These are phyloP conservation scores for Channa maculata DNA, from an alignment of 2,113 vertebrate genomes.

Conservation along the genomic window DNA sequence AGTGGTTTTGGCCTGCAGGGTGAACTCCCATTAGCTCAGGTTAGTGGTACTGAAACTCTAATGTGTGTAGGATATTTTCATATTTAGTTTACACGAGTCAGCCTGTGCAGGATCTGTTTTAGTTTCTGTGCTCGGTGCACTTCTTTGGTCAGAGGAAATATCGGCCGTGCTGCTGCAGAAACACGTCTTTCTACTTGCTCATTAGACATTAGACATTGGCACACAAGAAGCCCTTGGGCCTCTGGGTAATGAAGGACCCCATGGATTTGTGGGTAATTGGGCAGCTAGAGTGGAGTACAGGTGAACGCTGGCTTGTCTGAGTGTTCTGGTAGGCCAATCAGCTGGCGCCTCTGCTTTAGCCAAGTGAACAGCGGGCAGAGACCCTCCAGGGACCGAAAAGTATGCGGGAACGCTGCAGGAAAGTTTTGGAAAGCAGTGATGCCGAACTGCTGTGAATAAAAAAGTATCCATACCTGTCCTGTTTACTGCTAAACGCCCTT, in stretches of 20 bases:
- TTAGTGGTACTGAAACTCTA: not conserved
- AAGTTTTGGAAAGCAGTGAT: constrained; percentile 68
- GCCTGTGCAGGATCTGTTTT: constrained; percentile 6
- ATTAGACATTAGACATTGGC: constrained; percentile 70
- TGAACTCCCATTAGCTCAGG: not conserved
- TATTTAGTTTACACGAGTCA: not conserved
- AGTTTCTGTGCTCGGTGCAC: constrained; percentile 25
- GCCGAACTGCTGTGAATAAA: constrained; percentile 60
- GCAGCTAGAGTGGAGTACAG: constrained; percentile 76
- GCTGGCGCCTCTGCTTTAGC: constrained; percentile 62
- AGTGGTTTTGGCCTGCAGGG: constrained; percentile 28
- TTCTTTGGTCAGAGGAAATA: constrained; percentile 28
- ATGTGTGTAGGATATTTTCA: not conserved
- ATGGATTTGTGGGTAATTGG: constrained; percentile 82
- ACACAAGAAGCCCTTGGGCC: constrained; percentile 73
- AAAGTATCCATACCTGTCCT: constrained; percentile 50
- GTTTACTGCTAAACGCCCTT: constrained; percentile 52
- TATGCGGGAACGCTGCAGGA: constrained; percentile 54
- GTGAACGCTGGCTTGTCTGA: constrained; percentile 76
- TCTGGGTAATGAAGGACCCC: constrained; percentile 79
- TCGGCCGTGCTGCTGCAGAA: constrained; percentile 42
- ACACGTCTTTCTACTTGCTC: constrained; percentile 61
- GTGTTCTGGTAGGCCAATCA: constrained; percentile 83
- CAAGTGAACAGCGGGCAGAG: constrained; percentile 59
- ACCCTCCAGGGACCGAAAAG: constrained; percentile 66